Base-by-base conservation (phyloP, 2,797 vertebrate species). In the Mionectes olivaceus region DNA sequence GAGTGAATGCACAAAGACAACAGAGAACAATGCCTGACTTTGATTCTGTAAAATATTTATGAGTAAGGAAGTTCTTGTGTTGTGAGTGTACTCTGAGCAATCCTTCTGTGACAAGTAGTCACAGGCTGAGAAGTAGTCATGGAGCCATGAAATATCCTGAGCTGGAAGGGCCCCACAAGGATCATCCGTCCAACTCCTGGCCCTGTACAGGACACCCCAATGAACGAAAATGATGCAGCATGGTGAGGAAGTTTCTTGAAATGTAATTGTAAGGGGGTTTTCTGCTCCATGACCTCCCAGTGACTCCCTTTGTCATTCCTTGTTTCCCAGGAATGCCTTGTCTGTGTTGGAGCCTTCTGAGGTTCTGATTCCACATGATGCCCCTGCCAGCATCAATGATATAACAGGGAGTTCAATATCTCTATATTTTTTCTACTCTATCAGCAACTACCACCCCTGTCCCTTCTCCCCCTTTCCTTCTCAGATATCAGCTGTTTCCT, bases 261-360 rank as follows among this genome's bases (percentile, higher is more conserved):
- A 28, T 68, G 0, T 4, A 16, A 12, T 6, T 57, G 21, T 44
- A 35, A 32, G 22, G 2, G 2, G 23, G 8, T 33, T 83, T 93
- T 49, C n/a, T 68, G 25, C 67, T 61, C 3, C 0, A 0, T 33
- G 35, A 16, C 23, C 47, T 33, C 33, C 41, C 55, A n/a, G 28
- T 9, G 19, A 23, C 76, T 64, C 39, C 67, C 28, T 0, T 35
- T 49, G 6, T 43, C 33, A 24, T 17, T 28, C 52, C 43, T 53
- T 30, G 11, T 35, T 69, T 15, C 52, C 59, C 67, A 14, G 74
- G 35, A 35, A 35, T 35, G 35, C 35, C 35, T 35, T 37, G 37
- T 86, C 64, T n/a, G 0, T 37, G 16, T 4, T n/a, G 78, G 59
- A 61, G 28, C 46, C n/a, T 71, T 43, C 41, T 32, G 50, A 10